phyloP scores from a whole-genome alignment of 64 coral and sea anemone species.

The Pocillopora damicornis region DNA sequence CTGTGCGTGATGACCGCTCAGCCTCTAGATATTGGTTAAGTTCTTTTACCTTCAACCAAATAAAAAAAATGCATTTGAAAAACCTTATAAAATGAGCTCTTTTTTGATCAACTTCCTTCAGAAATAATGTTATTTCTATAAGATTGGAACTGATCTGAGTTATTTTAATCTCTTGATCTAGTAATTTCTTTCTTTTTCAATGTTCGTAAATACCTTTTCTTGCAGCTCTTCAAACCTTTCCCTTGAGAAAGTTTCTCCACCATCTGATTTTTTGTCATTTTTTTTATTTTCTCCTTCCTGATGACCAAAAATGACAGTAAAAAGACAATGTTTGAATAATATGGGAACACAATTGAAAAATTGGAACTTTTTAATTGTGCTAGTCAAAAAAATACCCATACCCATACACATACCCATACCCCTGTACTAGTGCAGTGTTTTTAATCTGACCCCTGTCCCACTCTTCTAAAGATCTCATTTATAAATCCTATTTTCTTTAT shows the following conservation, averaged over 20 bases:
- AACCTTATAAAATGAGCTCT: neutral
- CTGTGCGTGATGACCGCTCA: conserved; percentile 92
- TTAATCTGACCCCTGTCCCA: too few relatives aligned
- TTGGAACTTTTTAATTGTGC: too few relatives aligned
- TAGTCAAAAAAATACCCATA: too few relatives aligned
- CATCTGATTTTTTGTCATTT: conserved; percentile 1
- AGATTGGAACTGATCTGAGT: too few relatives aligned
- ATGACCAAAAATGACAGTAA: neutral
- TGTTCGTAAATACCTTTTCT: conserved; percentile 19
- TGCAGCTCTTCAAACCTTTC: conserved; percentile 36
- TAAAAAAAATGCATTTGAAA: neutral
- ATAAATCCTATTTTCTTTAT: too few relatives aligned
- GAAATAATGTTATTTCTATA: neutral
- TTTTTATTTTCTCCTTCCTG: conserved; percentile 37
- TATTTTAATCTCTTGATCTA: too few relatives aligned
- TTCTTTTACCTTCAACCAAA: conserved; percentile 67
- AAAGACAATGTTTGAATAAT: neutral
- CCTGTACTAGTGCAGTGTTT: too few relatives aligned
- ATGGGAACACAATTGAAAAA: too few relatives aligned
- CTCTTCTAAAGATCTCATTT: too few relatives aligned
- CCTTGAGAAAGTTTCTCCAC: conserved; percentile 27
- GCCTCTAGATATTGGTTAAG: conserved; percentile 88
- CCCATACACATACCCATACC: too few relatives aligned
- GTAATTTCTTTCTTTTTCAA: too few relatives aligned
- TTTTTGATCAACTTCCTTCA: neutral